Evolutionary conservation across 2,888 invertebrate species (phyloP), one percentile per base, ranked within the genome.

Genomic region (Vesta saturnalis): DNA sequence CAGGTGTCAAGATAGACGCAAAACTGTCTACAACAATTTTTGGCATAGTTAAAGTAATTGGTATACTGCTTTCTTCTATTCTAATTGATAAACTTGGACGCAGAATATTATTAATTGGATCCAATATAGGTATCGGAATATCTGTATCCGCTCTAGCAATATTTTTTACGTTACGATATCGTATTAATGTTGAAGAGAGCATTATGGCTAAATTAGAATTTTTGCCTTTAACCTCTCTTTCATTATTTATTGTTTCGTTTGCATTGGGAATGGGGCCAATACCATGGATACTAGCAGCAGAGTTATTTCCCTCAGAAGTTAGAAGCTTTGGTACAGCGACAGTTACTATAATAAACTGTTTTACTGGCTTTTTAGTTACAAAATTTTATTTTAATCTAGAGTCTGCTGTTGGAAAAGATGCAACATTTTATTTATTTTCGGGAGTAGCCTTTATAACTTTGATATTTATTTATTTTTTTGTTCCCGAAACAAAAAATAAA

Each of bases 231-330:
- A 74, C 90, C 0, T 89, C 91, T 30, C 82, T 95, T 15, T 91
- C 93, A 18, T 72, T 93, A 1, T 96, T 93, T 83, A 91, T 95
- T 15, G 82, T 92, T 14, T 88, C 92, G 23, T 95, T 95, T 84
- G 93, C 94, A 0, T 78, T 95, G 35, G 95, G 95, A 43, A 92
- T 91, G 58, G 95, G 95, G 0, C 95, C 95, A 0, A 92, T 96
- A 47, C 95, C 95, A 0, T 94, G 94, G 94, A 88, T 95, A 86
- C 92, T 94, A 86, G 86, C 92, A 81, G 89, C 94, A 1, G 96
- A 96, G 81, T 85, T 96, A 12, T 92, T 96, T 81, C 88, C 93
- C 58, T 87, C 91, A 1, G 91, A 94, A 76, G 92, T 94, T 67
- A 94, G 93, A 79, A 91, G 90, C 1, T 86, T 92, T 59, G 92